A percentile compares a stretch with the other conserved stretches of the same genome.
Conservation (phyloP, 2,888 invertebrate species). For the Mimachlamys varia region DNA sequence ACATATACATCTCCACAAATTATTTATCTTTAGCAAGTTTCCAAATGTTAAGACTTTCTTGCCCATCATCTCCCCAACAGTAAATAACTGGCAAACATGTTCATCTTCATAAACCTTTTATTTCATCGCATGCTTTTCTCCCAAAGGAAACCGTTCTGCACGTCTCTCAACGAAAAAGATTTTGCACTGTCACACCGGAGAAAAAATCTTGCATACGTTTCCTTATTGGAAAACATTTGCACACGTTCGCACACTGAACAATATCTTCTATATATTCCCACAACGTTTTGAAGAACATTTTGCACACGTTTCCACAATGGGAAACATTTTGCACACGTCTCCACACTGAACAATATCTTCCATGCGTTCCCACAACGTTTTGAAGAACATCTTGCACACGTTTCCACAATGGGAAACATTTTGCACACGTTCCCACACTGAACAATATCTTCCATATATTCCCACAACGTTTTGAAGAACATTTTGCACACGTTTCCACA, state of each 20-base stretch:
- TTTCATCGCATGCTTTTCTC: too few relatives aligned
- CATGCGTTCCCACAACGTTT: background rate
- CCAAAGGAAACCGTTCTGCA: background rate
- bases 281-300: background rate
- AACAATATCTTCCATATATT: too few relatives aligned
- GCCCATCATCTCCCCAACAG: too few relatives aligned
- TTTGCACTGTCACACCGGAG: too few relatives aligned
- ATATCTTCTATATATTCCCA: background rate
- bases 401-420: background rate
- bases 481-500: background rate
- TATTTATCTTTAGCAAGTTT: too few relatives aligned
- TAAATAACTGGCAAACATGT: too few relatives aligned
- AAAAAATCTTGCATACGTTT: too few relatives aligned
- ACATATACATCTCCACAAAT: too few relatives aligned
- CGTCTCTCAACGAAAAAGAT: background rate
- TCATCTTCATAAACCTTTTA: too few relatives aligned
- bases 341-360: too few relatives aligned
- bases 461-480: background rate
- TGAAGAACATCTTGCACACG: background rate
- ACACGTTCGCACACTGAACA: background rate
- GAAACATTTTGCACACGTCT: too few relatives aligned
- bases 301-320: background rate
- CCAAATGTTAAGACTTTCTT: too few relatives aligned
- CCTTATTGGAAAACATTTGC: background rate
- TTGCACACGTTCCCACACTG: background rate